These are phyloP conservation scores for Nomada flava DNA, from an alignment of 2,888 invertebrate species.

Conservation along the genomic window DNA sequence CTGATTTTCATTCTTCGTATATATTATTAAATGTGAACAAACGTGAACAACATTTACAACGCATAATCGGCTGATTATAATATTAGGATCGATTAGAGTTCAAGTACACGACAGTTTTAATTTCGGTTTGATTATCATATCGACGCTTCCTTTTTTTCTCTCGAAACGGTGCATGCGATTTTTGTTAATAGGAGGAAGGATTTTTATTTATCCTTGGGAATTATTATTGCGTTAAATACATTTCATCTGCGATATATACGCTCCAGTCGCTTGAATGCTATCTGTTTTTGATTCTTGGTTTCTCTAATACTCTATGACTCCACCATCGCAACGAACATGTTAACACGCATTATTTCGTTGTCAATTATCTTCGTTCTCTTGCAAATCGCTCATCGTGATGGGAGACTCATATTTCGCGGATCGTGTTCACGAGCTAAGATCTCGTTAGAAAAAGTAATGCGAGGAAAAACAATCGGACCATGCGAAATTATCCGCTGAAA, in stretches of 20 bases:
- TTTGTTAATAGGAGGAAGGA: conserved; percentile 17
- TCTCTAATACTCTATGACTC: conserved; percentile 2
- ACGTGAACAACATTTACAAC: conserved; percentile 79
- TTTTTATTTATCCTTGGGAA: conserved; percentile 36
- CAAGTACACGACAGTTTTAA: conserved; percentile 72
- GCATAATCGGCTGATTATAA: conserved; percentile 70
- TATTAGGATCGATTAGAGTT: conserved; percentile 66
- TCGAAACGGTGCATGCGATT: conserved; percentile 25
- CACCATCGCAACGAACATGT: conserved; percentile 12
- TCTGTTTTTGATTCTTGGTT: conserved; percentile 45
- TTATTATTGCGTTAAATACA: conserved; percentile 39
- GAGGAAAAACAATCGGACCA: not conserved
- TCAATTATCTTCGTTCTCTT: not conserved
- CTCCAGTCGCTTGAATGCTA: conserved; percentile 40
- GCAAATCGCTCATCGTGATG: conserved; percentile 1
- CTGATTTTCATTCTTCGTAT: conserved; percentile 54
- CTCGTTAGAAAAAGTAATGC: conserved; percentile 22
- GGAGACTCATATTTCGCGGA: conserved; percentile 8
- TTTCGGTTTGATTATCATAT: conserved; percentile 69
- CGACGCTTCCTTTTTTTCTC: conserved; percentile 41
- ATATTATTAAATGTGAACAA: conserved; percentile 76
- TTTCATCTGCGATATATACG: conserved; percentile 37
- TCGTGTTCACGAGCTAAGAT: conserved; percentile 24
- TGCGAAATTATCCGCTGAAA: not conserved
- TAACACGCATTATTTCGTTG: conserved; percentile 6